phyloP scores from a whole-genome alignment of 2,888 invertebrate genomes.

The Microplitis deprimator region DNA sequence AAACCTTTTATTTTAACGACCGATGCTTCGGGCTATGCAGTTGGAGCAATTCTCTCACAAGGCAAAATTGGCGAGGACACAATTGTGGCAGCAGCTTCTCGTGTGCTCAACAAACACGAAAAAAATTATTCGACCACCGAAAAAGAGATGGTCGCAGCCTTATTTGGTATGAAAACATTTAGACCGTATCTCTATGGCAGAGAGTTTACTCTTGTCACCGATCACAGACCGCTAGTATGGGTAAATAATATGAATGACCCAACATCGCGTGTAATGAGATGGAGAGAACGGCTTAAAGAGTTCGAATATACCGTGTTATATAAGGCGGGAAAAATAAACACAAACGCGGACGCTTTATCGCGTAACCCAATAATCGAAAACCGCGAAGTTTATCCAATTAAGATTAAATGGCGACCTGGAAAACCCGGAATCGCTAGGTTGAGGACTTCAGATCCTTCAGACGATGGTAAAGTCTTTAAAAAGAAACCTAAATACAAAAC shows the following conservation, averaged over 20 bases:
- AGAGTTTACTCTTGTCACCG: slow-evolving; percentile 20
- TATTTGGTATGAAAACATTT: slow-evolving; percentile 25
- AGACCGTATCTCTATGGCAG: slow-evolving; percentile 25
- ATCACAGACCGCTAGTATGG: slow-evolving; percentile 27
- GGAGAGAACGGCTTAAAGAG: slow-evolving; percentile 55
- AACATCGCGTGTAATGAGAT: slow-evolving; percentile 53
- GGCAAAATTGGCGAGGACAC: slow-evolving; percentile 58
- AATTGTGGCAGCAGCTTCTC: slow-evolving; percentile 60
- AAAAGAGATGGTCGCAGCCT: neutral
- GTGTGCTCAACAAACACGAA: slow-evolving; percentile 57
- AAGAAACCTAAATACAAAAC: neutral
- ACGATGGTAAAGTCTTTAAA: neutral
- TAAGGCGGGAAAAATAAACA: slow-evolving; percentile 35
- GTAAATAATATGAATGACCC: slow-evolving; percentile 51
- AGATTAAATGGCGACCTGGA: slow-evolving; percentile 36
- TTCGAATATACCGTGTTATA: slow-evolving; percentile 48
- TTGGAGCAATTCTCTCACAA: slow-evolving; percentile 58
- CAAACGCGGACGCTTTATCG: slow-evolving; percentile 33
- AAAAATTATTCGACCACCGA: slow-evolving; percentile 49
- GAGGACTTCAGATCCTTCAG: neutral
- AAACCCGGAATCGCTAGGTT: slow-evolving; percentile 35
- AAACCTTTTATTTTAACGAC: too few relatives aligned
- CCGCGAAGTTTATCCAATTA: neutral
- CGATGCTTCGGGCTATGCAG: too few relatives aligned
- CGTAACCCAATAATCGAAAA: slow-evolving; percentile 18